phyloP scores from a whole-genome alignment of 2,113 vertebrate genomes.

The Chlorocebus sabaeus region DNA sequence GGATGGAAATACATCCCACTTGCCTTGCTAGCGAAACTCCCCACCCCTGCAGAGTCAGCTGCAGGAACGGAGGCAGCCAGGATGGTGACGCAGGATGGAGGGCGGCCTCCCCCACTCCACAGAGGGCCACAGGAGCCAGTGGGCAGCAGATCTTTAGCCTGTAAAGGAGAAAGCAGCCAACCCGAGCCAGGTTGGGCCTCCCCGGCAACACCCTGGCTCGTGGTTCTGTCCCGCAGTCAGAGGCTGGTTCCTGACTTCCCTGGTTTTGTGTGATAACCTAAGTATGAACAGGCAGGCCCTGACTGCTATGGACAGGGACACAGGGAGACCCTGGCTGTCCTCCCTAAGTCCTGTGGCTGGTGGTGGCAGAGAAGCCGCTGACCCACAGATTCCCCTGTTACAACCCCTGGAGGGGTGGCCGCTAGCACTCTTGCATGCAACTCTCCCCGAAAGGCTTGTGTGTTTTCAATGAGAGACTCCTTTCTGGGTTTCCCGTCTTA shows the following conservation, averaged over 20 bases:
- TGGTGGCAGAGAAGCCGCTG: not conserved
- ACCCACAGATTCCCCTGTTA: not conserved
- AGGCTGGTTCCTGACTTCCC: not conserved
- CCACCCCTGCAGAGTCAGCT: not conserved
- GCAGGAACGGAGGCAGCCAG: not conserved
- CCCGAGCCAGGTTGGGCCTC: not conserved
- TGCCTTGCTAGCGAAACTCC: not conserved
- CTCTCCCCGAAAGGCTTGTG: not conserved
- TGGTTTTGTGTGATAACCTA: not conserved
- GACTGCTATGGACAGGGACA: not conserved
- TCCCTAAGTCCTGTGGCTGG: too few species aligned
- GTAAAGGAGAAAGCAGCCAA: not conserved
- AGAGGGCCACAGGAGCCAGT: not conserved
- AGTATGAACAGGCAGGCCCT: not conserved
- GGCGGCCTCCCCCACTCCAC: not conserved
- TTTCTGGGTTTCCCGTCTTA: not conserved
- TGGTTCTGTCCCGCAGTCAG: not conserved
- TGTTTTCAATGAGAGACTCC: fast-evolving
- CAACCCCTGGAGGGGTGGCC: not conserved
- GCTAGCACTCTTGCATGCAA: fast-evolving
- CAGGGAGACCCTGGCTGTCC: not conserved
- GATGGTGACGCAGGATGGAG: fast-evolving
- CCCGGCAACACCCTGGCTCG: not conserved
- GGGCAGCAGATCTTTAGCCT: not conserved
- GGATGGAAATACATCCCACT: too few species aligned